Conservation (phyloP, 2,113 vertebrate species). For the Bambusicola thoracicus region DNA sequence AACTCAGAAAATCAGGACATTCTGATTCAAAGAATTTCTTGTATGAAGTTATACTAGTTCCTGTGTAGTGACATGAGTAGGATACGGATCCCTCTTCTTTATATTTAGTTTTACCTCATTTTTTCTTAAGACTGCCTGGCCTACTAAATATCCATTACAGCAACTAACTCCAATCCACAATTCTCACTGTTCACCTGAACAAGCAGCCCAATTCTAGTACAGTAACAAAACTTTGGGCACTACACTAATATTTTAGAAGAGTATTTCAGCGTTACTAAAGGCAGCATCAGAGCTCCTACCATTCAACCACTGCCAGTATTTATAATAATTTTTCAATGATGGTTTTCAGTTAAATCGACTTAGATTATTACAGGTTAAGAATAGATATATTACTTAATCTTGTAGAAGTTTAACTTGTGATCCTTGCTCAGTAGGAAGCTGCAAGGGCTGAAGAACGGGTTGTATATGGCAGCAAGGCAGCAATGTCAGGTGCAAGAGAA, state of each 20-base stretch:
- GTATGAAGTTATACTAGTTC: neutral
- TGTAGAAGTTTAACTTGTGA: neutral
- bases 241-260: neutral
- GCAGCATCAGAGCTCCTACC: neutral
- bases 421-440: neutral
- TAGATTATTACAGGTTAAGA: neutral
- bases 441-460: neutral
- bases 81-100: neutral
- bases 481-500: conserved; percentile 19
- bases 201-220: neutral
- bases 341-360: neutral
- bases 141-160: neutral
- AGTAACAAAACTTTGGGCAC: neutral
- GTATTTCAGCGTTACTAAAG: neutral
- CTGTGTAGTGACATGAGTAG: neutral
- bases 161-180: neutral
- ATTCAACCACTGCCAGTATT: neutral
- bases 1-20: neutral
- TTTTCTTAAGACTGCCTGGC: neutral
- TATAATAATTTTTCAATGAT: neutral
- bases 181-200: neutral
- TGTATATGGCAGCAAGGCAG: neutral
- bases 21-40: neutral
- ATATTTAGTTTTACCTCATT: neutral
- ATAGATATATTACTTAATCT: neutral